Conservation (phyloP, 2,797 vertebrate genomes). For the Lindbergichthys nudifrons region DNA sequence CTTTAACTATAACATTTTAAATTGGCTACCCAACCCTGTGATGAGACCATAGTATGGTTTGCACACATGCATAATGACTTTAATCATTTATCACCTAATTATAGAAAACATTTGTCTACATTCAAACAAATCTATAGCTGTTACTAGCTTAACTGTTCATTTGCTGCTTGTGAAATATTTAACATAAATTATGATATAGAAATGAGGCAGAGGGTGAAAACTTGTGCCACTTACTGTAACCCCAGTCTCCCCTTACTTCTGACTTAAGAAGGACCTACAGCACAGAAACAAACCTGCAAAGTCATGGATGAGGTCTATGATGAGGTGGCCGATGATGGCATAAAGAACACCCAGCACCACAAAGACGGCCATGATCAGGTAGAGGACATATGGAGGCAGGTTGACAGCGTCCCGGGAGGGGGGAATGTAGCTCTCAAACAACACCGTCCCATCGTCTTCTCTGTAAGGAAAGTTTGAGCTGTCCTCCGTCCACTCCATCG, state of each 20-base stretch:
- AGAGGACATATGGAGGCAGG: slow-evolving; percentile 87
- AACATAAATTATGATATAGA: too few relatives aligned
- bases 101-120: too few relatives aligned
- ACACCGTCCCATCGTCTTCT: slow-evolving; percentile 72
- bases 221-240: too few relatives aligned
- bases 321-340: slow-evolving; percentile 94
- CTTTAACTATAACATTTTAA: too few relatives aligned
- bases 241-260: neutral
- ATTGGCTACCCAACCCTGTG: too few relatives aligned
- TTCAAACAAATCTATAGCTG: too few relatives aligned
- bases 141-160: too few relatives aligned
- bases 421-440: slow-evolving; percentile 88
- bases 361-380: slow-evolving; percentile 87
- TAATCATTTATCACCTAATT: too few relatives aligned
- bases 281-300: slow-evolving; percentile 82
- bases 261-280: neutral
- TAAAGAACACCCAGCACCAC: slow-evolving; percentile 89
- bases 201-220: too few relatives aligned
- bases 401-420: slow-evolving; percentile 88
- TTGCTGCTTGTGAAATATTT: too few relatives aligned
- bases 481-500: slow-evolving; percentile 46
- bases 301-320: slow-evolving; percentile 93
- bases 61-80: too few relatives aligned
- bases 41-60: too few relatives aligned
- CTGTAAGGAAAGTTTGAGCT: slow-evolving; percentile 40